Base-by-base conservation (phyloP, 2,113 vertebrate species). In the Sylvicapra grimmia region DNA sequence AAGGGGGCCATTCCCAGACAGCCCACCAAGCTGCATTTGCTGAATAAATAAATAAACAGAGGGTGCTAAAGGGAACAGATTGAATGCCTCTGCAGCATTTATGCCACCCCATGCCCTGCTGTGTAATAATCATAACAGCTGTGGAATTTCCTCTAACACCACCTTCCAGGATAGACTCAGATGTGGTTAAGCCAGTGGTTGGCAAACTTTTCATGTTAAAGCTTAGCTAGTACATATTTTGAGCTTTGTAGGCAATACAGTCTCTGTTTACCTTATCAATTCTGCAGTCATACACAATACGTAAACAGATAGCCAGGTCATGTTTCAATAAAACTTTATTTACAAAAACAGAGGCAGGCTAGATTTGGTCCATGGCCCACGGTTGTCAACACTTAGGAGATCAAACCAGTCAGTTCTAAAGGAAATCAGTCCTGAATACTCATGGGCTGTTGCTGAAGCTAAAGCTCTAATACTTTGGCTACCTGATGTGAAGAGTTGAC, bases 321-420 rank as follows among this genome's bases (percentile, higher is more conserved):
- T 51, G 19, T 79, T 47, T 63, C 56, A n/a, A 79, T 75, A 89
- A 63, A 95, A 92, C 93, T 93, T 95, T 86, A 93, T 96, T 96
- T 82, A 86, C 82, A 65, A 59, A 96, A 87, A 31, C 29, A 82
- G 90, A 89, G 36, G 85, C 6, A 40, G 47, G 7, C 33, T 68
- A 8, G 47, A 90, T 27, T 47, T 89, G 79, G 94, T 59, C n/a
- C 49, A 16, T 0, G 23, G 56, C 40, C 59, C 56, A 18, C 0
- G 16, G 61, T 47, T 75, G 33, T 54, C 36, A 63, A 47, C 21
- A 1, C n/a, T 21, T 53, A 5, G 72, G 72, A 77, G 72, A 44
- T 77, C 6, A 77, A 77, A 77, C 72, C 72, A 77, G 72, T 77
- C 23, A 77, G 2, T 77, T 44, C 72, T 77, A 77, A 44, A 14